Base-by-base conservation (phyloP, 2,797 vertebrate genomes). In the Premnoplex brunnescens region DNA sequence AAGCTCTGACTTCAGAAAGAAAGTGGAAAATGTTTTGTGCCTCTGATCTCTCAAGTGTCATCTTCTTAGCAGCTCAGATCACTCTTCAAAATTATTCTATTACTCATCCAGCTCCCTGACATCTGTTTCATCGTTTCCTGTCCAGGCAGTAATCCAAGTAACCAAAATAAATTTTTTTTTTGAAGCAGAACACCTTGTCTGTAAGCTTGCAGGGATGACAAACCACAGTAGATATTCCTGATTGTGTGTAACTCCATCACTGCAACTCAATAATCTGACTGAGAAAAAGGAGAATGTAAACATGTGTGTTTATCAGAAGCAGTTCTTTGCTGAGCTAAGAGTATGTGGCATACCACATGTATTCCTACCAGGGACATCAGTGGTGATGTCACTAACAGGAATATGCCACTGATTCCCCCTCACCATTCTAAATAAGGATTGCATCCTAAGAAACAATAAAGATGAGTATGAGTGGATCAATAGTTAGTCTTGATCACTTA, bases 151-250 rank as follows among this genome's bases (percentile, higher is more conserved):
- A 94, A 94, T 96, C 83, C 88, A 96, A 94, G 60, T 89, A 97
- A 92, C 75, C 59, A 96, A 93, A 94, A 96, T 94, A 96, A 94
- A 77, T 89, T 22, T 80, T 80, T 85, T 84, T 92, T 91, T 88
- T 88, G 59, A 97, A 95, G 60, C 39, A 95, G 81, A 83, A 84
- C 58, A 97, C 74, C 86, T 97, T 96, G 60, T 85, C 89, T 86
- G 87, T 91, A 91, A 92, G 46, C 66, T 91, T 86, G 39, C 34
- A 74, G 77, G 71, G 59, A 90, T 93, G 80, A 89, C 19, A 96
- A 94, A 51, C 67, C 27, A 43, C 74, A 92, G 49, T 91, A 95
- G 96, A 95, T 93, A 86, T 58, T 97, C 69, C 46, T 62, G 54
- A 48, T 23, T 62, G n/a, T 37, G 28, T 69, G 76, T 76, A 52